phyloP scores from a whole-genome alignment of 1,140 invertebrate genomes.

The Nylanderia fulva region DNA sequence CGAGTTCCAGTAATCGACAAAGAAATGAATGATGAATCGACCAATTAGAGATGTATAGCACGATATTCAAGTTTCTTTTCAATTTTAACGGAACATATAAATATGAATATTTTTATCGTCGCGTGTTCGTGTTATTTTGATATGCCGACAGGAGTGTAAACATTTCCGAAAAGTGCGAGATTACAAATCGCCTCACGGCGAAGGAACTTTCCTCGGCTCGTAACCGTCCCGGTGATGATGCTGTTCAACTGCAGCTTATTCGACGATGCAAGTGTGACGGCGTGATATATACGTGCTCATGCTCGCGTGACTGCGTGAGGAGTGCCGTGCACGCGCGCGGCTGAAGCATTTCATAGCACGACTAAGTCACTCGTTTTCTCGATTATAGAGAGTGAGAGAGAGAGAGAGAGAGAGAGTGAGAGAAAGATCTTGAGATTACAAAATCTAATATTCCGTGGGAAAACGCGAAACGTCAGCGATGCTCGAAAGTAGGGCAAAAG shows the following conservation, averaged over 20 bases:
- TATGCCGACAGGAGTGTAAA: background rate
- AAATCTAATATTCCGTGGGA: constrained; percentile 55
- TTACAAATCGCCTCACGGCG: constrained; percentile 5
- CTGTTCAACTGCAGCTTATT: constrained; percentile 62
- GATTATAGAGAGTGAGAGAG: background rate
- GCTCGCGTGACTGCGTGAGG: constrained; percentile 67
- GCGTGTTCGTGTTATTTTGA: background rate
- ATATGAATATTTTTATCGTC: background rate
- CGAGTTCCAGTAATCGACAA: background rate
- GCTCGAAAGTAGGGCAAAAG: constrained; percentile 40
- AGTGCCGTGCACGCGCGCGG: constrained; percentile 55
- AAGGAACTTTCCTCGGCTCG: constrained; percentile 44
- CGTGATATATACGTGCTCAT: constrained; percentile 65
- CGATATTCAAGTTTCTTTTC: background rate
- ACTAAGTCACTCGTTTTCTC: constrained; percentile 36
- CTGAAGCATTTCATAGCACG: constrained; percentile 45
- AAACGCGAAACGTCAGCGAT: constrained; percentile 19
- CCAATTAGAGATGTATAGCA: background rate
- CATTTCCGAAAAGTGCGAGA: background rate
- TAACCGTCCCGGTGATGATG: constrained; percentile 62
- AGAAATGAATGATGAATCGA: background rate
- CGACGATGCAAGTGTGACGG: constrained; percentile 68
- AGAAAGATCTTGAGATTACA: constrained; percentile 33
- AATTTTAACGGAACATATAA: background rate
- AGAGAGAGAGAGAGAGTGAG: background rate